Base-by-base conservation (phyloP, 2,888 invertebrate species). In the Toxonevra muliebris region DNA sequence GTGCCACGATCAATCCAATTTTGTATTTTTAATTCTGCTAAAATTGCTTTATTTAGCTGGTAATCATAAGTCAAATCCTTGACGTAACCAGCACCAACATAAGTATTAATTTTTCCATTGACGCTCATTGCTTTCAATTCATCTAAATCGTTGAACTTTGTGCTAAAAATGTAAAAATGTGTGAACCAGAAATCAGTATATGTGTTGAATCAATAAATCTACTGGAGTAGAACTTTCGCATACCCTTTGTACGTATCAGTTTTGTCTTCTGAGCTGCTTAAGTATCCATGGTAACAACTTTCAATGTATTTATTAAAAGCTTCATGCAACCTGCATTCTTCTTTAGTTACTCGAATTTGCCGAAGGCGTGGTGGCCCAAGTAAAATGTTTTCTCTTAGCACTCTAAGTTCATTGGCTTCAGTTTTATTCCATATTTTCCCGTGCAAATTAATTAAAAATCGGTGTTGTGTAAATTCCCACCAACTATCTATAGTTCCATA, bases 1-100 rank as follows among this genome's bases (percentile, higher is more conserved):
- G 92, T 92, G 1, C 89, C 91, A 57, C 90, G 84, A 63, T 88
- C 88, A 58, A 93, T 87, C 93, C 93, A 93, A 11, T 88, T 79
- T 59, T 87, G 85, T 0, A 86, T 73, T 75, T 87, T 87, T n/a
- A 92, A 82, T 2, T 86, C 75, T 9, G 79, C 68, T 1, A 92
- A 80, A 4, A 87, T 84, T 0, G 75, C 74, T 10, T 74, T 42
- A 13, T 89, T 88, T 43, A 80, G 73, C 0, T 80, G 78, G 69
- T 83, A 84, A 48, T 84, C 82, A 2, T 77, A 76, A 0, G 83
- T 81, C 41, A 93, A 82, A 72, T 89, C 86, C 69, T 87, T 82
- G 70, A 87, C 87, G 70, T 85, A 90, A 0, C 91, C 90, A 1
- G 87, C 89, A 7, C 88, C 88, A 7, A 84, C 81, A 79, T 91